Percentiles rank a stretch among this genome's conserved stretches.
Evolutionary conservation across 1,140 invertebrate species (phyloP).

Genomic region (Euglossa dilemma): DNA sequence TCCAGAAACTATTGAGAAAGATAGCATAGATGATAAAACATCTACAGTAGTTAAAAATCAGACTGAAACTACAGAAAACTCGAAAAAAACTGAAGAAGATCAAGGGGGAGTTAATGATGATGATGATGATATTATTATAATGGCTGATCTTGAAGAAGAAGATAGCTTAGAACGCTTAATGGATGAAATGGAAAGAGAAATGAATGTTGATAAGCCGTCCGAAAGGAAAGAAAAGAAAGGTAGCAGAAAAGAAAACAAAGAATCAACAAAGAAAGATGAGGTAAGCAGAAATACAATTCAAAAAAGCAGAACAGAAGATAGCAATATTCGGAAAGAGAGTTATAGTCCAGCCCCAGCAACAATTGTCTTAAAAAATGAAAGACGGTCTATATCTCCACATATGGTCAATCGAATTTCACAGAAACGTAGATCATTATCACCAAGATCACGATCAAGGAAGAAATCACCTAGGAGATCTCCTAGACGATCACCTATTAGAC

Average conservation of each 20-base stretch:
- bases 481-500: constrained; percentile 69
- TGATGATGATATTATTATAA: constrained; percentile 77
- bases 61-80: constrained; percentile 48
- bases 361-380: constrained; percentile 57
- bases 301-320: constrained; percentile 45
- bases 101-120: constrained; percentile 73
- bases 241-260: constrained; percentile 48
- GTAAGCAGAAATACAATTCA: constrained; percentile 42
- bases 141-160: constrained; percentile 80
- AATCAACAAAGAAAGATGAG: constrained; percentile 41
- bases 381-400: constrained; percentile 65
- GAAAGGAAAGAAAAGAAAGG: constrained; percentile 68
- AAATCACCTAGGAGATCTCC: constrained; percentile 74
- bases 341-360: constrained; percentile 27
- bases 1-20: constrained; percentile 49
- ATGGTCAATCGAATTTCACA: constrained; percentile 45
- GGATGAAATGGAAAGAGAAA: constrained; percentile 80
- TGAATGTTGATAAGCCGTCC: constrained; percentile 67
- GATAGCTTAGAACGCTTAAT: constrained; percentile 79
- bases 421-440: constrained; percentile 71
- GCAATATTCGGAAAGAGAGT: constrained; percentile 51
- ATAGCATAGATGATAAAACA: constrained; percentile 40
- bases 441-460: constrained; percentile 67
- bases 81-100: constrained; percentile 47
- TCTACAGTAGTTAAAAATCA: constrained; percentile 58